Base-by-base conservation (phyloP, 2,888 invertebrate genomes). In the Gari tellinella region DNA sequence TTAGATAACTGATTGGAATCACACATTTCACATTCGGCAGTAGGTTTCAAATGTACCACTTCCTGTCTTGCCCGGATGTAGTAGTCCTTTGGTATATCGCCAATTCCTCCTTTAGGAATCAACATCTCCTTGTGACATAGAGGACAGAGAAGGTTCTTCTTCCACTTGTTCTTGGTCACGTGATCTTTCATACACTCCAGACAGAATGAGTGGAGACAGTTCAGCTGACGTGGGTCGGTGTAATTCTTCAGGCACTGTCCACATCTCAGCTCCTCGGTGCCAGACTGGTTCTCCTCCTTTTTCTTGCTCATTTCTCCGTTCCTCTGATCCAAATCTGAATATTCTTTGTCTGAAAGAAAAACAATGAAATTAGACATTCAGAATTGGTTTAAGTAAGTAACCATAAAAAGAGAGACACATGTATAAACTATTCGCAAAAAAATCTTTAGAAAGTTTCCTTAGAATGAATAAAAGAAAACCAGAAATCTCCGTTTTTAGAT, bases 151-250 rank as follows among this genome's bases (percentile, higher is more conserved):
- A 83, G 66, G 1, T 69, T 65, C 21, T 68, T 65, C 41, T 82
- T 83, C 67, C 79, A 79, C 37, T 82, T 73, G n/a, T 75, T 64
- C 41, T 73, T 79, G 62, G 52, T 69, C 23, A 81, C 77, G 45
- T 78, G 70, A 15, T 72, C 74, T 23, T 82, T 72, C 26, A 83
- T 25, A 53, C 83, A 83, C 17, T 79, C 82, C 37, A 77, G 37
- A 48, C 83, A 83, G 58, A 80, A 83, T 5, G 73, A 72, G 60
- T 83, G 83, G 19, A 83, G 64, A 46, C 83, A 83, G 37, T 70
- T 72, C 2, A 83, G 58, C 19, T 80, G 75, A n/a, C 83, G 51
- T 0, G 83, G 80, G 46, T 83, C 83, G n/a, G 69, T 63, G 45
- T 81, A 79, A 8, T 73, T 55, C 43, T 79, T 82, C 15, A 60